These are phyloP conservation scores for Cataglyphis altisquamis DNA, from an alignment of 2,888 invertebrate species.

Conservation along the genomic window DNA sequence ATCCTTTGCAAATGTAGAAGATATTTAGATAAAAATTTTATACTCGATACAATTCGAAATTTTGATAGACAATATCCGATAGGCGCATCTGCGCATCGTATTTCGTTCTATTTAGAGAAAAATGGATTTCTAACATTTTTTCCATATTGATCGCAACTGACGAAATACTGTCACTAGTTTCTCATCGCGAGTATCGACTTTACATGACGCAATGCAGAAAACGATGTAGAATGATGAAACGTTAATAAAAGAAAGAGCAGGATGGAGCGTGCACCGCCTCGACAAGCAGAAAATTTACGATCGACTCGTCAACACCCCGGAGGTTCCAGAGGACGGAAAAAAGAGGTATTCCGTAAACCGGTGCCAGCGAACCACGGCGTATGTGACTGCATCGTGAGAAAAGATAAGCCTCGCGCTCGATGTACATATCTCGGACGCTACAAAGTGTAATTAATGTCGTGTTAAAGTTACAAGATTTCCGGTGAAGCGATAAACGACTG, in stretches of 20 bases:
- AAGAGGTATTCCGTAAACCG: constrained; percentile 30
- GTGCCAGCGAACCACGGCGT: constrained; percentile 11
- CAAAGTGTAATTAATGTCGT: constrained; percentile 57
- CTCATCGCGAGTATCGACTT: constrained; percentile 66
- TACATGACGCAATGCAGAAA: constrained; percentile 48
- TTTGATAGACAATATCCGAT: neutral
- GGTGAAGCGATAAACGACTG: constrained; percentile 48
- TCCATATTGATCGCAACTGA: constrained; percentile 65
- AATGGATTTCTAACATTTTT: neutral
- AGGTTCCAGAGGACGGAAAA: constrained; percentile 10
- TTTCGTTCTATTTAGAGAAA: neutral
- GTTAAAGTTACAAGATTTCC: constrained; percentile 56
- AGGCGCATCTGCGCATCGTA: neutral
- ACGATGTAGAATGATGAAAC: constrained; percentile 14
- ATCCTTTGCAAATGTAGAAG: neutral
- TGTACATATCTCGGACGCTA: constrained; percentile 48
- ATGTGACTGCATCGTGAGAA: constrained; percentile 55
- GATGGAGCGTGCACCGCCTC: constrained; percentile 10
- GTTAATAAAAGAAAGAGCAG: constrained; percentile 12
- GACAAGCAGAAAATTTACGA: constrained; percentile 55
- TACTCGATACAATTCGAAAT: neutral
- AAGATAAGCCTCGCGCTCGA: constrained; percentile 50
- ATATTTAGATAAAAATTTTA: constrained; percentile 13
- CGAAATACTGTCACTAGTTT: constrained; percentile 79
- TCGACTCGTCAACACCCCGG: constrained; percentile 44